A percentile compares a stretch with the other conserved stretches of the same genome.
Evolutionary conservation across 2,113 vertebrate genomes (phyloP).

Genomic region (Triplophysa tibetana): DNA sequence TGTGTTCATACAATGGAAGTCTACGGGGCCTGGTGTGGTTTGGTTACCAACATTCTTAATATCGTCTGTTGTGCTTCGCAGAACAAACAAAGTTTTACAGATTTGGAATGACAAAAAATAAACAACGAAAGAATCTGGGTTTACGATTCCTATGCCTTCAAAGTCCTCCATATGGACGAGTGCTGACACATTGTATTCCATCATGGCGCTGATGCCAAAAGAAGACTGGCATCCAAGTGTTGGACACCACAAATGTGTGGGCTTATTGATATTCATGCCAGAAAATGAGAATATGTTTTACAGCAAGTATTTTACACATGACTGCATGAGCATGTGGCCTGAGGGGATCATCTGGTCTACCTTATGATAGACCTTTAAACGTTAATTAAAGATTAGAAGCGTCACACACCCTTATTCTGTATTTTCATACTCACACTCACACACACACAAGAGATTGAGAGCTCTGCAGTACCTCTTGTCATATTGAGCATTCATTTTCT

Average conservation of each 20-base stretch:
- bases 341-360: slow-evolving; percentile 9
- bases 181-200: neutral
- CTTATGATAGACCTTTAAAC: slow-evolving; percentile 47
- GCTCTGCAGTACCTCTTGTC: slow-evolving; percentile 52
- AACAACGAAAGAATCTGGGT: neutral
- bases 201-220: neutral
- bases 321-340: slow-evolving; percentile 27
- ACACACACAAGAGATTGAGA: slow-evolving; percentile 10
- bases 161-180: slow-evolving; percentile 3
- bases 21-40: too few species aligned
- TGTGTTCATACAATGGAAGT: too few species aligned
- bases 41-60: too few species aligned
- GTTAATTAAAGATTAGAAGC: slow-evolving; percentile 50
- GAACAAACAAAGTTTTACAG: too few species aligned
- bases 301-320: slow-evolving; percentile 35
- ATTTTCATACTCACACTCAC: neutral
- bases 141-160: neutral
- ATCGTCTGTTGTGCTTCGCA: too few species aligned
- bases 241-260: slow-evolving; percentile 14
- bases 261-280: slow-evolving; percentile 27
- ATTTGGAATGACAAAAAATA: too few species aligned
- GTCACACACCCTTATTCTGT: neutral
- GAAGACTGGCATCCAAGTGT: neutral
- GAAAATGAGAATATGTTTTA: slow-evolving; percentile 23
- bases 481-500: too few species aligned